phyloP scores from a whole-genome alignment of 2,113 vertebrate genomes.

The Melanotaenia duboulayi region DNA sequence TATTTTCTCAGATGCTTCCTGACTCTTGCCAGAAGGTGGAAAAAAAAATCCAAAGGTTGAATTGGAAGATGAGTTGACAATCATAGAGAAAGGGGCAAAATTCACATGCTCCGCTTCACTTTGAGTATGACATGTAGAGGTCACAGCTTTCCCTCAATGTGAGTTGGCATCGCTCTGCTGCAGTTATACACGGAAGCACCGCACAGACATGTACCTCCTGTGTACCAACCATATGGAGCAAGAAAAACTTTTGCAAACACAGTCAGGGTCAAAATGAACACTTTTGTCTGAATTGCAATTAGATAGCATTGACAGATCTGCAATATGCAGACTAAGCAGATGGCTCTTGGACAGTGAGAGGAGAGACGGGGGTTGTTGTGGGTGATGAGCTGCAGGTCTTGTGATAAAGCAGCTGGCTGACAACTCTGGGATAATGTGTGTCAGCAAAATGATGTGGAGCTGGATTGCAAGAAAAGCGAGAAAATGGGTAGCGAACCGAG shows the following conservation, averaged over 20 bases:
- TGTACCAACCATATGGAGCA: conserved; percentile 35
- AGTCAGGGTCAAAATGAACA: conserved; percentile 58
- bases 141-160: conserved; percentile 45
- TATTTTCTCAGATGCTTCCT: conserved; percentile 10
- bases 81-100: conserved; percentile 24
- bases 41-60: conserved; percentile 15
- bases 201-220: conserved; percentile 10
- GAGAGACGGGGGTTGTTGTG: conserved; percentile 16
- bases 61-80: conserved; percentile 37
- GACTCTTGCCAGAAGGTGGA: conserved; percentile 11
- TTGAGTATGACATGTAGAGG: conserved; percentile 58
- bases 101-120: conserved; percentile 43
- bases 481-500: neutral
- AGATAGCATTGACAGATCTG: conserved; percentile 69
- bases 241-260: conserved; percentile 55
- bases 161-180: conserved; percentile 18
- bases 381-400: conserved; percentile 42
- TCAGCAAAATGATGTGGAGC: conserved; percentile 42
- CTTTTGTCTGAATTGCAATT: conserved; percentile 69
- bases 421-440: conserved; percentile 33
- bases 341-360: conserved; percentile 60
- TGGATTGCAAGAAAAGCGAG: neutral
- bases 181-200: conserved; percentile 8
- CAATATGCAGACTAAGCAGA: conserved; percentile 70
- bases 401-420: conserved; percentile 58